phyloP scores from a whole-genome alignment of 2,797 vertebrate species.

The Perodicticus potto region DNA sequence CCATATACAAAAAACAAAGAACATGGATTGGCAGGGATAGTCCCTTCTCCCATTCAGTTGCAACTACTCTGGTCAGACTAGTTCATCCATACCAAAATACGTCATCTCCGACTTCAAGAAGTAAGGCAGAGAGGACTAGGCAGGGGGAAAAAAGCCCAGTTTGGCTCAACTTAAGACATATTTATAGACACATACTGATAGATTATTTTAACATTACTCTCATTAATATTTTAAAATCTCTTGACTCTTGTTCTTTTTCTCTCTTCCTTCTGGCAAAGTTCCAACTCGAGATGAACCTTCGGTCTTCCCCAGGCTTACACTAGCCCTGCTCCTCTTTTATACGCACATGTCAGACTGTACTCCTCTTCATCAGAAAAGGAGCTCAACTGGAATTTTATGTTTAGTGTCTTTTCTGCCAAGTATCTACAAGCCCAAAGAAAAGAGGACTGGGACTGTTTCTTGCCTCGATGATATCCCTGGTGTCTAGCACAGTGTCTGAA shows the following conservation, averaged over 20 bases:
- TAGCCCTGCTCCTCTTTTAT: not conserved
- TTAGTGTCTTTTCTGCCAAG: not conserved
- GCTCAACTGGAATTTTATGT: slow-evolving; percentile 18
- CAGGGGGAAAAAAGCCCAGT: not conserved
- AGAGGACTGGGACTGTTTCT: slow-evolving; percentile 24
- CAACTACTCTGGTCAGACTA: slow-evolving; percentile 3
- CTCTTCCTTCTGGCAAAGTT: slow-evolving; percentile 40
- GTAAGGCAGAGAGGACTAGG: not conserved
- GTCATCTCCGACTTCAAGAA: slow-evolving; percentile 39
- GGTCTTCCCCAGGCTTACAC: not conserved
- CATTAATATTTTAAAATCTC: not conserved
- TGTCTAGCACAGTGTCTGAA: not conserved
- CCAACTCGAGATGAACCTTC: not conserved
- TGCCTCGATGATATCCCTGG: not conserved
- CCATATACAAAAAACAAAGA: slow-evolving; percentile 49
- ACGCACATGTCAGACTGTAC: not conserved
- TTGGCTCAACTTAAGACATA: slow-evolving; percentile 11
- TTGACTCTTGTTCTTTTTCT: not conserved
- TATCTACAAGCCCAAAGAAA: not conserved
- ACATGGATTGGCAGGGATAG: not conserved
- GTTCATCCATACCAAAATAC: not conserved
- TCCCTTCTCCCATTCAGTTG: not conserved
- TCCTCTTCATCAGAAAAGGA: slow-evolving; percentile 8
- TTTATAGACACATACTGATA: not conserved
- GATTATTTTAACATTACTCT: not conserved